Evolutionary conservation across 2,888 invertebrate species (phyloP), one percentile per base, ranked within the genome.

Genomic region (Aphodius granarius): DNA sequence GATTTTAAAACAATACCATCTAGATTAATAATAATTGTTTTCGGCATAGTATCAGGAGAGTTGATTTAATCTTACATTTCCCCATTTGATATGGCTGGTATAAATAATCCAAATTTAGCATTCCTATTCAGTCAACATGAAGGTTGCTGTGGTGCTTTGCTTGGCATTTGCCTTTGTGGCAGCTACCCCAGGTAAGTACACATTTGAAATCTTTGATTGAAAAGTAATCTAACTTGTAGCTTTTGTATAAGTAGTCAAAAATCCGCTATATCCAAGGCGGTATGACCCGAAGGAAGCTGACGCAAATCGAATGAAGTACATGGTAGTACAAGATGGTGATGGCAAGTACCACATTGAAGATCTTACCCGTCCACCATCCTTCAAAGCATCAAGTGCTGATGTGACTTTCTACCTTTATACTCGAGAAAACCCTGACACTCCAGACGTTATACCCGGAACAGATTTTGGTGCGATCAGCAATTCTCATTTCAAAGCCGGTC

Each of bases 161-260:
- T 43, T 17, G 17, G 70, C 70, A 0, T 17, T 75, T 19, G 73
- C 65, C 6, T 74, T 21, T 43, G 77, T 73, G n/a, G 70, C 72
- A 68, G 43, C 75, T 20, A 9, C 66, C 9, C 77, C 77, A 62
- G 66, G 77, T 77, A 77, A 66, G 72, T 74, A n/a, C n/a, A n/a
- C n/a, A n/a, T n/a, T n/a, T n/a, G n/a, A n/a, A n/a, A n/a, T n/a
- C n/a, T n/a, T n/a, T n/a, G n/a, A n/a, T n/a, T n/a, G n/a, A n/a
- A n/a, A n/a, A n/a, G n/a, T n/a, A n/a, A n/a, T n/a, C n/a, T n/a
- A n/a, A n/a, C n/a, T n/a, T n/a, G n/a, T n/a, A n/a, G n/a, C n/a
- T n/a, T n/a, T n/a, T n/a, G n/a, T n/a, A n/a, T n/a, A n/a, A n/a
- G n/a, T 43, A 43, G 43, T 43, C 2, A 43, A 43, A 43, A 13